These are phyloP conservation scores for Dolichopus griseipennis DNA, from an alignment of 2,888 invertebrate species.

Conservation along the genomic window DNA sequence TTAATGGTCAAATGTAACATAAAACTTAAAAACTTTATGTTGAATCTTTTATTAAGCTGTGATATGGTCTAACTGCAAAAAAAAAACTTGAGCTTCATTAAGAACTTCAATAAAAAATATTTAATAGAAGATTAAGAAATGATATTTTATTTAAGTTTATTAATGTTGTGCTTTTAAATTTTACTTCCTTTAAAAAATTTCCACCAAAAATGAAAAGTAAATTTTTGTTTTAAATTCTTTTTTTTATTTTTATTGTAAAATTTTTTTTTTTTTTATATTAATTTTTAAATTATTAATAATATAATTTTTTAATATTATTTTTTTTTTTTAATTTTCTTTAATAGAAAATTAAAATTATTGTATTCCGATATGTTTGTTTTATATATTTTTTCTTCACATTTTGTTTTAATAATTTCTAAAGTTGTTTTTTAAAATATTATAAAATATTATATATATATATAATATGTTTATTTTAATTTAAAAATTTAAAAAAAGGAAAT, in stretches of 20 bases:
- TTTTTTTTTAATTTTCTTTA: not conserved
- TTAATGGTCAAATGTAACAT: too few species aligned
- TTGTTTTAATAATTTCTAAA: not conserved
- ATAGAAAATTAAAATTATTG: not conserved
- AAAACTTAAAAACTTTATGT: too few species aligned
- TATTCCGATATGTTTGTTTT: conserved; percentile 5
- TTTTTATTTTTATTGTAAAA: not conserved
- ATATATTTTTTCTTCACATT: not conserved
- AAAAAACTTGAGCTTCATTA: too few species aligned
- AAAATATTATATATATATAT: too few species aligned
- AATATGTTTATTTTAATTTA: too few species aligned
- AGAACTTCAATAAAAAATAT: too few species aligned
- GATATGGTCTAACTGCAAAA: too few species aligned
- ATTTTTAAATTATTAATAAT: not conserved
- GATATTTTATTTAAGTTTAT: not conserved
- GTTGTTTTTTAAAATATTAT: not conserved
- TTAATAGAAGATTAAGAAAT: not conserved
- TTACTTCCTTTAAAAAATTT: not conserved
- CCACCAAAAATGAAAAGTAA: not conserved
- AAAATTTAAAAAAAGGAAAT: too few species aligned
- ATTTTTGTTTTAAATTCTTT: too few species aligned
- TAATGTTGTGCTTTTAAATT: not conserved
- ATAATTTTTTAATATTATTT: not conserved
- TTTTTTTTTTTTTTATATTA: not conserved
- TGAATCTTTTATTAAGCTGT: too few species aligned